Evolutionary conservation across 2,888 invertebrate species (phyloP).

Genomic region (Unio pictorum): DNA sequence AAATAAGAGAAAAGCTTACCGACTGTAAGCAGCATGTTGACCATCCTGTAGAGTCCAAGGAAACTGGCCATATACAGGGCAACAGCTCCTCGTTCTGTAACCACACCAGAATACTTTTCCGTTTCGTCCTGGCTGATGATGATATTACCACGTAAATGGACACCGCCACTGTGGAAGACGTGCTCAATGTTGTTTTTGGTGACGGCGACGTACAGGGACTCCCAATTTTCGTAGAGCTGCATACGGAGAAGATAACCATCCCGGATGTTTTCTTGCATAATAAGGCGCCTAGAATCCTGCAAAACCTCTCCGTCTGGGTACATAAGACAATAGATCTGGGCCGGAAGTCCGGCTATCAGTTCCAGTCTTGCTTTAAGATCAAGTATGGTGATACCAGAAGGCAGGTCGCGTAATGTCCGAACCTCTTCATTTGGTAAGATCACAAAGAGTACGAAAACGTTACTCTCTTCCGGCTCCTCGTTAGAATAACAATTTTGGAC

Average conservation of each 20-base stretch:
- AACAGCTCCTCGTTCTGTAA: conserved; percentile 43
- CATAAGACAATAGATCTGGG: conserved; percentile 47
- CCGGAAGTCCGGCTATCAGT: conserved; percentile 48
- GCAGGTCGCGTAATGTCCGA: conserved; percentile 46
- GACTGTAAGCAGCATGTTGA: conserved; percentile 38
- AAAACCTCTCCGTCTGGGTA: conserved; percentile 48
- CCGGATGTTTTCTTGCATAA: conserved; percentile 48
- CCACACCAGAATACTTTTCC: conserved; percentile 33
- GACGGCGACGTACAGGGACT: conserved; percentile 34
- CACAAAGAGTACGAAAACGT: conserved; percentile 50
- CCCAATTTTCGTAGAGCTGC: conserved; percentile 48
- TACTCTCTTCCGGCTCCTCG: too few relatives aligned
- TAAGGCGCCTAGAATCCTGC: conserved; percentile 41
- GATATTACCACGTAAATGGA: conserved; percentile 42
- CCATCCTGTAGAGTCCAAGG: conserved; percentile 43
- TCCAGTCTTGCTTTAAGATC: conserved; percentile 50
- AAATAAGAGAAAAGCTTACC: conserved; percentile 19
- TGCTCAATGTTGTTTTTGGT: conserved; percentile 40
- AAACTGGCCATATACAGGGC: conserved; percentile 49
- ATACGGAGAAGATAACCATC: conserved; percentile 53
- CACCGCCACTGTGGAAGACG: conserved; percentile 46
- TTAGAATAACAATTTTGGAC: too few relatives aligned
- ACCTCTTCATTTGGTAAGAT: conserved; percentile 53
- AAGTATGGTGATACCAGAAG: conserved; percentile 45
- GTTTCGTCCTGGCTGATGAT: conserved; percentile 30